Percentiles rank a stretch among this genome's conserved stretches.
Conservation (phyloP, 2,797 vertebrate genomes). For the Lemur catta region DNA sequence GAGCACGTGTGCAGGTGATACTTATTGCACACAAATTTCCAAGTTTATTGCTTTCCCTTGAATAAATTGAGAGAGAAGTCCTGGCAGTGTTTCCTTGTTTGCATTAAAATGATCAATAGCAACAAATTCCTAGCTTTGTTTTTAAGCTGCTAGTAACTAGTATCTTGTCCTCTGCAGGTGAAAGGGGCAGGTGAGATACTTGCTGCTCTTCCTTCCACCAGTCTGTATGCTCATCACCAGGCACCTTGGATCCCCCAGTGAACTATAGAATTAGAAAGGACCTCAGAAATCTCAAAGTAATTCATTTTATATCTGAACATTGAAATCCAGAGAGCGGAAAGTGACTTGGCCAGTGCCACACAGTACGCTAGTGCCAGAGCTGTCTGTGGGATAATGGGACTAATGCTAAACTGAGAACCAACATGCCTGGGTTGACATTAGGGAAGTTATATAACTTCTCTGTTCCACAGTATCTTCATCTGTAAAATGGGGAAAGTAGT, state of each 20-base stretch:
- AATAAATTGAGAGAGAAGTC: conserved; percentile 67
- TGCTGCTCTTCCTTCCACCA: conserved; percentile 8
- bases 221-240: background rate
- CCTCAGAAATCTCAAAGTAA: background rate
- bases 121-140: background rate
- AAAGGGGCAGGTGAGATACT: background rate
- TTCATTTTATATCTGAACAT: conserved; percentile 5
- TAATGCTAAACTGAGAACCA: conserved; percentile 17
- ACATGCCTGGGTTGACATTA: background rate
- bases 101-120: conserved; percentile 40
- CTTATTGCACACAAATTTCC: conserved; percentile 71
- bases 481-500: background rate
- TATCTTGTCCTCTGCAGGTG: conserved; percentile 33
- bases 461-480: background rate
- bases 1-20: conserved; percentile 76
- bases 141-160: background rate
- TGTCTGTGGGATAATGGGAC: background rate
- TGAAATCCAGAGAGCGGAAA: background rate
- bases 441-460: conserved; percentile 6
- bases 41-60: conserved; percentile 70
- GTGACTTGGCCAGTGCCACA: background rate
- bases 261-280: conserved; percentile 3
- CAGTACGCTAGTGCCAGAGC: background rate
- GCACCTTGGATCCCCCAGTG: background rate
- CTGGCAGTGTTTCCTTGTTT: background rate